A percentile compares a stretch with the other conserved stretches of the same genome.
These are phyloP conservation scores for Rhagoletis pomonella DNA, from an alignment of 1,140 invertebrate genomes.

Conservation along the genomic window DNA sequence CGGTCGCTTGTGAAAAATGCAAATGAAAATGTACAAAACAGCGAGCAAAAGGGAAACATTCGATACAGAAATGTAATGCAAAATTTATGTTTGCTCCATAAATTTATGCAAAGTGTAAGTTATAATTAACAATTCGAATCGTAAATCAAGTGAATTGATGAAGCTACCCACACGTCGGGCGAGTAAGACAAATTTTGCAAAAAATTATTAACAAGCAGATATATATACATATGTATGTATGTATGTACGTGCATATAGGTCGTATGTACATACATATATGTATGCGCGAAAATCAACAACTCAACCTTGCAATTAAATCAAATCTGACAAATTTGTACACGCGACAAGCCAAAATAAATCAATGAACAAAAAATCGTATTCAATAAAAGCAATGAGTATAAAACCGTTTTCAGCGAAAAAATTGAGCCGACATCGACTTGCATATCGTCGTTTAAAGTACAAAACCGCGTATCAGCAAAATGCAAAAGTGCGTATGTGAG, in stretches of 20 bases:
- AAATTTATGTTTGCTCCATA: slow-evolving; percentile 49
- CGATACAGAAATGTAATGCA: not conserved
- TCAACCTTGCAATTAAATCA: slow-evolving; percentile 51
- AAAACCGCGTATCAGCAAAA: no score
- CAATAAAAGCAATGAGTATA: not conserved
- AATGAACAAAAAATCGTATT: slow-evolving; percentile 3
- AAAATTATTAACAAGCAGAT: slow-evolving; percentile 34
- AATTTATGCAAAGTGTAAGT: slow-evolving; percentile 48
- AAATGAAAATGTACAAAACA: not conserved
- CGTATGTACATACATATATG: not conserved
- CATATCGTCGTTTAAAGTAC: no score
- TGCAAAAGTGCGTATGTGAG: no score
- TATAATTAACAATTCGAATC: slow-evolving; percentile 43
- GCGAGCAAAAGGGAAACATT: not conserved
- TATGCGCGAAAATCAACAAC: slow-evolving; percentile 13
- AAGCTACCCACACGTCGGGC: slow-evolving; percentile 33
- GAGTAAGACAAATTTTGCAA: slow-evolving; percentile 32
- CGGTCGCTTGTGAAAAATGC: not conserved
- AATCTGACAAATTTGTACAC: slow-evolving; percentile 51
- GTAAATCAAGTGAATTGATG: slow-evolving; percentile 50
- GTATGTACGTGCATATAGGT: not conserved
- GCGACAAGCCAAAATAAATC: slow-evolving; percentile 4
- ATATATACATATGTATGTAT: not conserved
- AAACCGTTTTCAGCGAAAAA: not conserved
- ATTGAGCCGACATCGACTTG: not conserved